These are phyloP conservation scores for Drosophila funebris DNA, from an alignment of 1,140 invertebrate species.

Conservation along the genomic window DNA sequence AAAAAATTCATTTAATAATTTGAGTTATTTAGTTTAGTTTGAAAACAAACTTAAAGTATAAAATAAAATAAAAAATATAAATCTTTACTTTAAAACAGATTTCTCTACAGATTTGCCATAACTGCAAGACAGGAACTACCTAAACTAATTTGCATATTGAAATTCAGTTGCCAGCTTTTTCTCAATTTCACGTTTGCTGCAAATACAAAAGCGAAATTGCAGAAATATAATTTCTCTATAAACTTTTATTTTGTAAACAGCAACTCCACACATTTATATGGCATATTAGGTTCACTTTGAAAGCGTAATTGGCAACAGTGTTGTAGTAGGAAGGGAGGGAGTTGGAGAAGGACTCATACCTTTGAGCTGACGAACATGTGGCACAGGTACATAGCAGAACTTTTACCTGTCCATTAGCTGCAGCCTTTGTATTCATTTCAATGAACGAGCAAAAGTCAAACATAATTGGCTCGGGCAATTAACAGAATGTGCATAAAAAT, in stretches of 20 bases:
- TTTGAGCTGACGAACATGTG: background rate
- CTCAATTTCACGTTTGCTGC: background rate
- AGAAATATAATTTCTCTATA: background rate
- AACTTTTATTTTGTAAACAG: background rate
- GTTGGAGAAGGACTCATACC: background rate
- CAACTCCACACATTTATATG: background rate
- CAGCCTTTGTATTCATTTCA: conserved; percentile 26
- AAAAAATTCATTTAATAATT: no score
- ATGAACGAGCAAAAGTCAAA: conserved; percentile 28
- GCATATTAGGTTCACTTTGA: background rate
- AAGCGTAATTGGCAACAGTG: background rate
- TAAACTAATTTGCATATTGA: no score
- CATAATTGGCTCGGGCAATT: conserved; percentile 43
- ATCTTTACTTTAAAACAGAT: no score
- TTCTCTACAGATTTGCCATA: no score
- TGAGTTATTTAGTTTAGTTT: no score
- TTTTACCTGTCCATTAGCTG: conserved; percentile 27
- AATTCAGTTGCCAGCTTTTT: no score
- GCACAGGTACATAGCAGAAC: background rate
- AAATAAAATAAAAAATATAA: no score
- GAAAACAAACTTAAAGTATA: no score
- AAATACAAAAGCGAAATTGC: background rate
- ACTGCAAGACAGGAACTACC: no score
- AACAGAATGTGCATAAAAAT: conserved; percentile 45
- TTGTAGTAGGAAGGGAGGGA: background rate